These are phyloP conservation scores for Oceanodroma tethys DNA, from an alignment of 2,113 vertebrate species.

Conservation along the genomic window DNA sequence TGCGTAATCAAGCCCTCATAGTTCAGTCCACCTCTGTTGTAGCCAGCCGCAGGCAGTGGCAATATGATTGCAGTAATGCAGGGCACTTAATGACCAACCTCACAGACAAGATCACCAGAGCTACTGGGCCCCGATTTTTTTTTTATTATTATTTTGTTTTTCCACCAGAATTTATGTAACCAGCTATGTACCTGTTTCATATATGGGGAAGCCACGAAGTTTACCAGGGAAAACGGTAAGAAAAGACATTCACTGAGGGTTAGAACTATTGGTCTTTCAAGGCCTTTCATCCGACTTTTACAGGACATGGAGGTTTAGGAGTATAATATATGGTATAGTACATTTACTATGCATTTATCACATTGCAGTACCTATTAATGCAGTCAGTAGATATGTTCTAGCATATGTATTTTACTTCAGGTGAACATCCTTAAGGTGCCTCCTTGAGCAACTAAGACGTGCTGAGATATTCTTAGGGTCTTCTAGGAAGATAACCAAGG, in stretches of 20 bases:
- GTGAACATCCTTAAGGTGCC: neutral
- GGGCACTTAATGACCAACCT: neutral
- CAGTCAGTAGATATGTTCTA: neutral
- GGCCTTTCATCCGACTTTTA: neutral
- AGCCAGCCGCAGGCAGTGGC: neutral
- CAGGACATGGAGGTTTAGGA: neutral
- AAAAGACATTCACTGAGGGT: neutral
- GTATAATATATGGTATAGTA: neutral
- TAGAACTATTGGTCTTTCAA: neutral
- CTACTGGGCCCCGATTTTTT: neutral
- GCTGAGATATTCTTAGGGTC: neutral
- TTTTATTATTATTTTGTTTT: neutral
- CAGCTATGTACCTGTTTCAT: neutral
- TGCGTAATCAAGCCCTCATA: fast-evolving
- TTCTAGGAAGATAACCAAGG: neutral
- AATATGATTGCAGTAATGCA: fast-evolving
- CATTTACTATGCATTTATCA: neutral
- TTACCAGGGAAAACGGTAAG: neutral
- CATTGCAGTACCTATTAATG: neutral
- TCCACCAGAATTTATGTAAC: neutral
- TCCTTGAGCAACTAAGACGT: neutral
- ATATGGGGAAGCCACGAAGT: neutral
- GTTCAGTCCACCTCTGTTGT: neutral
- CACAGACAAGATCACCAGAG: neutral
- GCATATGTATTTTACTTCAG: neutral